Evolutionary conservation across 2,113 vertebrate species (phyloP).

Genomic region (Psophia crepitans): DNA sequence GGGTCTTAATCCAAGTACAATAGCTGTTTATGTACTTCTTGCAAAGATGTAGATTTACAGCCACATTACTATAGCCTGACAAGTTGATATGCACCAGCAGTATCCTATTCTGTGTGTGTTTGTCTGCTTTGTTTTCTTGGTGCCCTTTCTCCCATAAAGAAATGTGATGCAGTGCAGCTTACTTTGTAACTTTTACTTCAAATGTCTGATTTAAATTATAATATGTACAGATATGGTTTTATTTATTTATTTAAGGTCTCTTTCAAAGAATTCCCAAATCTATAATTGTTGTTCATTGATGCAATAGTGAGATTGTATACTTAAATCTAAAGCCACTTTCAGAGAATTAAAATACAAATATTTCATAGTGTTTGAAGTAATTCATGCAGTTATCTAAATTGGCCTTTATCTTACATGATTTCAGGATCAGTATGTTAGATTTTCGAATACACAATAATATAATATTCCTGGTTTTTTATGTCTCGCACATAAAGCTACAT

Average conservation of each 20-base stretch:
- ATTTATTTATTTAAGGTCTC: not conserved
- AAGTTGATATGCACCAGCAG: not conserved
- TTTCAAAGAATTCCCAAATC: not conserved
- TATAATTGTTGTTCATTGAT: not conserved
- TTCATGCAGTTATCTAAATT: not conserved
- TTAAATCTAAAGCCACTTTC: not conserved
- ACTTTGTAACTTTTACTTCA: not conserved
- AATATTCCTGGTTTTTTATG: not conserved
- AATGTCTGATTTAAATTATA: not conserved
- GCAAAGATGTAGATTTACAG: not conserved
- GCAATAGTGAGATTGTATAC: not conserved
- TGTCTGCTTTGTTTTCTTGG: not conserved
- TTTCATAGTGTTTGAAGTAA: not conserved
- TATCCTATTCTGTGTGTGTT: not conserved
- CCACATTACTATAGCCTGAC: not conserved
- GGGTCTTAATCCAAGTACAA: not conserved
- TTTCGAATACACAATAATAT: not conserved
- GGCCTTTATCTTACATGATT: not conserved
- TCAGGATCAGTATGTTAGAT: not conserved
- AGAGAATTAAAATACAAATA: not conserved
- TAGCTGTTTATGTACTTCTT: not conserved
- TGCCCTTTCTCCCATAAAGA: not conserved
- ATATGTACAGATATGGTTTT: not conserved
- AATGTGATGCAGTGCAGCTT: not conserved
- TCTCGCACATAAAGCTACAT: not conserved